Evolutionary conservation across 2,888 invertebrate genomes (phyloP), one percentile per base, ranked within the genome.

Genomic region (Drosophila quinaria): DNA sequence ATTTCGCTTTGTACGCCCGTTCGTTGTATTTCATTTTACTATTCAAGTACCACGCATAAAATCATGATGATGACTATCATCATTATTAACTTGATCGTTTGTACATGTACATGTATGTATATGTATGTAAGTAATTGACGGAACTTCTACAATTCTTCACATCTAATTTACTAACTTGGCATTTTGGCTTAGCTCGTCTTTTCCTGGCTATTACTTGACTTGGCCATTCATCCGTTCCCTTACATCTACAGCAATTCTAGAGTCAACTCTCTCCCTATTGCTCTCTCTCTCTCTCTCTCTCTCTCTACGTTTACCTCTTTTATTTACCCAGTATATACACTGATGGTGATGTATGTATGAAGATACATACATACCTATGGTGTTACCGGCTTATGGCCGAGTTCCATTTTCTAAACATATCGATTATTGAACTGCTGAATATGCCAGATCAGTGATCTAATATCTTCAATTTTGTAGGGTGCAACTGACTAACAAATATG

Each of bases 1-100:
- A 33, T 58, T 72, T 69, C 49, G 79, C 79, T 74, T 69, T 65
- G 62, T 59, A 59, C 64, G 62, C 56, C 78, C 51, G n/a, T 76
- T 74, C 71, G 76, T 49, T 69, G 68, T 58, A 46, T 61, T 72
- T 77, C 44, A 47, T 52, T 35, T 47, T 44, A 15, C 58, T 41
- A 19, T 11, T 42, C 0, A 37, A 17, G 33, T 22, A 46, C 25
- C 33, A 63, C 37, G n/a, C 15, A 52, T 19, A 71, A 41, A 54
- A 62, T 54, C 58, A 76, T 76, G 17, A 66, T 63, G 37, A 58
- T 55, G 37, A 58, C 51, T 29, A 59, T 50, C 49, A 50, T 46
- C 46, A 59, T 55, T 42, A 63, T 59, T 58, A 49, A 50, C 39
- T 37, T 31, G 73, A 61, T 65, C 56, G 49, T 33, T 50, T 56